Evolutionary conservation across 2,797 vertebrate genomes (phyloP).

Genomic region (Platalea minor): DNA sequence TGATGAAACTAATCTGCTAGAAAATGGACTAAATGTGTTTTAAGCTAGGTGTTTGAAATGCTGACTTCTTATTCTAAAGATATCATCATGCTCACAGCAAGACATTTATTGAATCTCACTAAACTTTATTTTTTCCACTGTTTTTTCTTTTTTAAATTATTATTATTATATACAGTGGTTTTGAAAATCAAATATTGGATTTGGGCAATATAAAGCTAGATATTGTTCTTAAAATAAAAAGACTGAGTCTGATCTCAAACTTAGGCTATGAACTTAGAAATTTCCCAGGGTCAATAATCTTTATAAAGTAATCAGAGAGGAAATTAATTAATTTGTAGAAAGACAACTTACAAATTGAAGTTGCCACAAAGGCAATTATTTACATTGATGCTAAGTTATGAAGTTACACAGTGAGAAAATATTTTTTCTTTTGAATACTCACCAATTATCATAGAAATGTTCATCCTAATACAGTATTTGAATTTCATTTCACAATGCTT

Average conservation of each 20-base stretch:
- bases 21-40: background rate
- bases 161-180: background rate
- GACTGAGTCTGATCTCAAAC: background rate
- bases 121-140: background rate
- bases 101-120: background rate
- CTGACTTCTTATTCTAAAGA: background rate
- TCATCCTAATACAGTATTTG: constrained; percentile 4
- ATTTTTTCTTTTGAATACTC: background rate
- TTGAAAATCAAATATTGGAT: background rate
- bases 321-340: background rate
- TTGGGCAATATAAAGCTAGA: background rate
- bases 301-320: background rate
- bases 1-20: background rate
- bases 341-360: background rate
- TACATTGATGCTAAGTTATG: background rate
- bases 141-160: background rate
- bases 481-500: constrained; percentile 32
- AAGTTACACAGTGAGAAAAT: background rate
- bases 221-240: background rate
- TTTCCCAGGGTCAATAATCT: background rate
- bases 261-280: background rate
- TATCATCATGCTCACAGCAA: background rate
- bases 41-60: background rate
- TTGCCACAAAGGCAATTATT: background rate
- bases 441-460: background rate